Evolutionary conservation across 2,113 vertebrate species (phyloP), one percentile per base, ranked within the genome.

Genomic region (Oceanites oceanicus): DNA sequence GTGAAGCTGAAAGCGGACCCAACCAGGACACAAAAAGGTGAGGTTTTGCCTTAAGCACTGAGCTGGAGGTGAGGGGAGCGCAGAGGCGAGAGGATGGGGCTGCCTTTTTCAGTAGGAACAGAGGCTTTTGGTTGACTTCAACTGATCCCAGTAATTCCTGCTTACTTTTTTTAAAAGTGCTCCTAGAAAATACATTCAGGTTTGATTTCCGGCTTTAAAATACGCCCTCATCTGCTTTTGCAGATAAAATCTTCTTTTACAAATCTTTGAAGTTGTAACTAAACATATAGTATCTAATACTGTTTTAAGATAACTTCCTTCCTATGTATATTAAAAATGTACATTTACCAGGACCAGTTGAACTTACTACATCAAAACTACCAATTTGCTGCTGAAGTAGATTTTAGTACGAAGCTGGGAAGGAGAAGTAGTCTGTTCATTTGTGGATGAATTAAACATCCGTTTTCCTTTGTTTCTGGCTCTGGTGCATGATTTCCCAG

Each of bases 401-500:
- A 52, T 58, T 81, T 71, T 65, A 26, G 40, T 63, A 61, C 40
- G 66, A 61, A 85, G 47, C 72, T 78, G 65, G 2, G 68, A 50
- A 92, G 61, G 65, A 77, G 15, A 40, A 94, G 71, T 73, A 49
- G 29, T 73, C 80, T 81, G 8, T 95, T 89, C 36, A 56, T 92
- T 86, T 89, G 73, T 58, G 86, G 36, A 42, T 81, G 91, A 93
- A 78, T 91, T 81, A 84, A 91, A 45, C 55, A 56, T 82, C 77
- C 29, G 20, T 92, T 90, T 95, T 49, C 42, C 91, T 94, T 95
- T 84, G 66, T 92, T 92, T 68, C 65, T 85, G 73, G 21, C 65
- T 78, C 19, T 34, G 32, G 73, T 74, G 56, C 47, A 2, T 90
- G 96, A 93, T 94, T 96, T 96, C 95, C 94, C 92, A 68, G 52